These are phyloP conservation scores for Drosophila tani DNA, from an alignment of 1,140 invertebrate genomes.

Conservation along the genomic window DNA sequence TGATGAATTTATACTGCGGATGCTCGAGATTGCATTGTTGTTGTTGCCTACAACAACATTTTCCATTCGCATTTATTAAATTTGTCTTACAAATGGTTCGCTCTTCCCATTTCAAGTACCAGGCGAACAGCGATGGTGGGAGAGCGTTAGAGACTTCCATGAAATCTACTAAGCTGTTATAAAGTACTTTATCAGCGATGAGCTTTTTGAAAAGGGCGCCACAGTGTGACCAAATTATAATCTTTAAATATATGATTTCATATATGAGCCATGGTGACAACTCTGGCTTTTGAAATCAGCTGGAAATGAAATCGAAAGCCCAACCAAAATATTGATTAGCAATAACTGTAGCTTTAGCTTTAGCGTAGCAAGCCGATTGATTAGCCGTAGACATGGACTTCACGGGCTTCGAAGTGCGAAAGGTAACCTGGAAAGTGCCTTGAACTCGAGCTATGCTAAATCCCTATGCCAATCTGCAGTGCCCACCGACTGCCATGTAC, in stretches of 20 bases:
- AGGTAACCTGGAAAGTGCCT: constrained; percentile 31
- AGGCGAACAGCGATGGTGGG: no score
- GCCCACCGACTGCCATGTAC: constrained; percentile 92
- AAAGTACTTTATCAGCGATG: no score
- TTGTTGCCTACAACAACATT: no score
- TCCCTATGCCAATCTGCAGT: constrained; percentile 85
- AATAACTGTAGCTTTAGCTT: constrained; percentile 49
- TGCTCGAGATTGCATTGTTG: no score
- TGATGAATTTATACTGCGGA: no score
- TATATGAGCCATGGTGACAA: not conserved
- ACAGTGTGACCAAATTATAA: not conserved
- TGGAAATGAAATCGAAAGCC: constrained; percentile 43
- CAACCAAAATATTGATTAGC: constrained; percentile 74
- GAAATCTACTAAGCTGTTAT: no score
- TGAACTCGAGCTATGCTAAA: no score
- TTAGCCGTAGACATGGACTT: constrained; percentile 76
- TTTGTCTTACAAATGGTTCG: no score
- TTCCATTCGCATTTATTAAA: no score
- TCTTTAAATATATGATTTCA: no score
- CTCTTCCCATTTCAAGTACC: no score
- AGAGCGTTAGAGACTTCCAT: no score
- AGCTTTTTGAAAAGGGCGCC: not conserved
- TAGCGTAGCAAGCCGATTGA: constrained; percentile 33
- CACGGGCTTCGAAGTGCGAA: constrained; percentile 78
- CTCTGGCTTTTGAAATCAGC: constrained; percentile 23